Percentiles rank a stretch among this genome's conserved stretches.
Conservation (phyloP, 2,888 invertebrate genomes). For the Vesta saturnalis region DNA sequence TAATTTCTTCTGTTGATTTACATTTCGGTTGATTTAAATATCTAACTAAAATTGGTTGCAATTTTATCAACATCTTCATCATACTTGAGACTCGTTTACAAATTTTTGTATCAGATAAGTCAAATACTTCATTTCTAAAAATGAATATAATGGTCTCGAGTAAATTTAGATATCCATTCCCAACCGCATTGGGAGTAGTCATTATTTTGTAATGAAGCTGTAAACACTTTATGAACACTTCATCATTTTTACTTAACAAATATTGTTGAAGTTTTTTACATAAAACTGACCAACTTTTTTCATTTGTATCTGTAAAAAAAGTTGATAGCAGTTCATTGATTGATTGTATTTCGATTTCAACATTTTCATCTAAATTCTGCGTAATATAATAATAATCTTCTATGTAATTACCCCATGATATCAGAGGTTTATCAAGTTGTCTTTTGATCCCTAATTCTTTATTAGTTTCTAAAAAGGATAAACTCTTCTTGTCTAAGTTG, state of each 20-base stretch:
- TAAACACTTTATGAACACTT: constrained; percentile 40
- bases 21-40: constrained; percentile 37
- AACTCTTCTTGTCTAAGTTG: no score
- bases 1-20: constrained; percentile 38
- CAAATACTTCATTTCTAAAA: constrained; percentile 30
- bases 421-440: no score
- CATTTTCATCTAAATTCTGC: background rate
- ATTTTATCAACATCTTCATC: constrained; percentile 35
- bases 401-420: no score
- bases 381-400: no score
- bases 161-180: constrained; percentile 43
- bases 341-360: constrained; percentile 6
- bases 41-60: constrained; percentile 31
- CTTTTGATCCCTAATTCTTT: no score
- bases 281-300: constrained; percentile 40
- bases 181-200: constrained; percentile 30
- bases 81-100: constrained; percentile 28
- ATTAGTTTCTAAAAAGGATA: no score
- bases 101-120: constrained; percentile 15
- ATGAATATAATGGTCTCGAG: constrained; percentile 35
- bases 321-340: constrained; percentile 28
- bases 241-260: constrained; percentile 37
- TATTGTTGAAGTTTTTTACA: constrained; percentile 41
- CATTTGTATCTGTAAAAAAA: constrained; percentile 41
- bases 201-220: constrained; percentile 44